A percentile compares a stretch with the other conserved stretches of the same genome.
Conservation (phyloP, 2,113 vertebrate species). For the Phyllopteryx taeniolatus region DNA sequence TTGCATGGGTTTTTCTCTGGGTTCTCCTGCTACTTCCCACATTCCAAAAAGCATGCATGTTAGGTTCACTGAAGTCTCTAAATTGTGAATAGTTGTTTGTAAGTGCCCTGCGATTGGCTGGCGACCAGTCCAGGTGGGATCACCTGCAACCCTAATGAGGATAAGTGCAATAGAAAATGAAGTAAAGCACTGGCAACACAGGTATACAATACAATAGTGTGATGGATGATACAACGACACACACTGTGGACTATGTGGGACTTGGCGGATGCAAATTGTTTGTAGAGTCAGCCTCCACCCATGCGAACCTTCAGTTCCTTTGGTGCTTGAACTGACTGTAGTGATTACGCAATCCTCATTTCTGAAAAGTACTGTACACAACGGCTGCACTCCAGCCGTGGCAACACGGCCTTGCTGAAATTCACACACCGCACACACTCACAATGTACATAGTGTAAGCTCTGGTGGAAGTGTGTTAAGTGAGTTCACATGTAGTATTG, state of each 20-base stretch:
- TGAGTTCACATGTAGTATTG: not conserved
- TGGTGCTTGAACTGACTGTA: not conserved
- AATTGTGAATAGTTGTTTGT: too few relatives aligned
- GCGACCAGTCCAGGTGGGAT: not conserved
- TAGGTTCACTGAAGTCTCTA: too few relatives aligned
- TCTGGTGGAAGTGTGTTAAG: not conserved
- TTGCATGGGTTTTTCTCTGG: too few relatives aligned
- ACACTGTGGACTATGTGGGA: not conserved
- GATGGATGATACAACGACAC: not conserved
- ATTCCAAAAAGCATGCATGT: too few relatives aligned
- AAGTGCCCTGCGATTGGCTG: not conserved
- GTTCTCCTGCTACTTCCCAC: too few relatives aligned
- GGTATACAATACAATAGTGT: not conserved
- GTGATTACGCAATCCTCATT: not conserved
- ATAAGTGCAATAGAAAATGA: not conserved
- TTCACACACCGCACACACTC: slow-evolving; percentile 2
- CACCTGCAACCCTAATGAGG: not conserved
- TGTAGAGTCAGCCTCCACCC: slow-evolving; percentile 3
- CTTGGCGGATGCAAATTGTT: not conserved
- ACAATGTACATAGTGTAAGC: not conserved
- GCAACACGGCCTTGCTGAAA: not conserved
- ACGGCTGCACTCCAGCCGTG: not conserved
- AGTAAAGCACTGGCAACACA: not conserved
- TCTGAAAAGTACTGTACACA: not conserved
- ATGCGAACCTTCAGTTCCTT: slow-evolving; percentile 1